phyloP scores from a whole-genome alignment of 1,140 invertebrate genomes.

The Dreissena rostriformis region DNA sequence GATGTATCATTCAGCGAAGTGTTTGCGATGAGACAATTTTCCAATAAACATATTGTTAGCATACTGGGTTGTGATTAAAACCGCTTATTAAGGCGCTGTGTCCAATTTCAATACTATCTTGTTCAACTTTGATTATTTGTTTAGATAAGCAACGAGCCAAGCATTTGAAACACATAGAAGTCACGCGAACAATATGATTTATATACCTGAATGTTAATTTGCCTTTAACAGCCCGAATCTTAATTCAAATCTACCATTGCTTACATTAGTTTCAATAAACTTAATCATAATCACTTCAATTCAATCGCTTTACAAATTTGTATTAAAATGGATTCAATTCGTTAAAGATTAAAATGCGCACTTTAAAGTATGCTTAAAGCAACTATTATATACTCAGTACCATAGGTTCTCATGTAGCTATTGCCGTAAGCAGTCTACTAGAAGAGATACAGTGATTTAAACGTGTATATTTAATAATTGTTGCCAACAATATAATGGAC shows the following conservation, averaged over 20 bases:
- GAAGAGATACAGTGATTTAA: conserved; percentile 3
- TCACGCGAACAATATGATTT: conserved; percentile 47
- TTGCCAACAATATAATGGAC: too few relatives aligned
- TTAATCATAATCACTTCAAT: conserved; percentile 43
- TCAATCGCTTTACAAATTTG: conserved; percentile 37
- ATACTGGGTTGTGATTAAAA: too few relatives aligned
- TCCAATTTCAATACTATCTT: background rate
- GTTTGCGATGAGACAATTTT: too few relatives aligned
- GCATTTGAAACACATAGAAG: conserved; percentile 30
- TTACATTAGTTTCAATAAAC: conserved; percentile 44
- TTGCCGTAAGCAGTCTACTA: background rate
- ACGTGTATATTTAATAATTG: background rate
- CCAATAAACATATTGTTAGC: too few relatives aligned
- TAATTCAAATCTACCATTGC: conserved; percentile 15
- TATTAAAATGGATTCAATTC: conserved; percentile 35
- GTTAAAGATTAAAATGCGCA: conserved; percentile 4
- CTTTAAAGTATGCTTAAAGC: conserved; percentile 22
- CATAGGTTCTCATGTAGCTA: conserved; percentile 6
- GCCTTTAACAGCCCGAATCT: conserved; percentile 28
- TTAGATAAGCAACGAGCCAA: conserved; percentile 13
- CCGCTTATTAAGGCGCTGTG: background rate
- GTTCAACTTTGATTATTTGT: background rate
- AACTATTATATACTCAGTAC: conserved; percentile 9
- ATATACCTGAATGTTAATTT: conserved; percentile 46
- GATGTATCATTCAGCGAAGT: too few relatives aligned